phyloP scores from a whole-genome alignment of 2,888 invertebrate genomes.

The Drosophila villosipedis region DNA sequence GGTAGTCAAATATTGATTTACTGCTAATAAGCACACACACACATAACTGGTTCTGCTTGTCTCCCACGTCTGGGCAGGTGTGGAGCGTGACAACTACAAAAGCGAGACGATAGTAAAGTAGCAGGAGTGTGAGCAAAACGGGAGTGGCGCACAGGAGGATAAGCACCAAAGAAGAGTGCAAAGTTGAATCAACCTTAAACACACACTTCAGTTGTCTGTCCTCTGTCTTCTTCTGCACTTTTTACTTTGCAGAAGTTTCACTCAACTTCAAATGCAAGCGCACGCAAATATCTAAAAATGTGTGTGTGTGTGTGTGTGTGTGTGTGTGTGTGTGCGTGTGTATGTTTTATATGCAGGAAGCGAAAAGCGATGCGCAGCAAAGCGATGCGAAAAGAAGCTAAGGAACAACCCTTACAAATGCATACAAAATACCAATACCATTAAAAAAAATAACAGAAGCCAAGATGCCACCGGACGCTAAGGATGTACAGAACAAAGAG shows the following conservation, averaged over 20 bases:
- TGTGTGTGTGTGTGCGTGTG: not conserved
- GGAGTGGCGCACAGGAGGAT: not conserved
- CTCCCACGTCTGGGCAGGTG: slow-evolving; percentile 11
- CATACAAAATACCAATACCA: slow-evolving; percentile 5
- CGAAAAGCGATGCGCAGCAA: slow-evolving; percentile 12
- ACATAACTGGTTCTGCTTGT: slow-evolving; percentile 18
- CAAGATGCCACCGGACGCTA: slow-evolving; percentile 24
- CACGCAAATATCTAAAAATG: not conserved
- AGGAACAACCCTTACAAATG: slow-evolving; percentile 67
- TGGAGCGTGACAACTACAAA: slow-evolving; percentile 58
- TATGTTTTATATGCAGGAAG: not conserved
- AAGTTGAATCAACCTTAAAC: slow-evolving; percentile 74
- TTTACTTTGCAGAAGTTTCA: slow-evolving; percentile 66
- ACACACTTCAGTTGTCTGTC: slow-evolving; percentile 36
- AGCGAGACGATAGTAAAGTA: slow-evolving; percentile 15
- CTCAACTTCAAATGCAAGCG: slow-evolving; percentile 41
- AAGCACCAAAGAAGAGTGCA: slow-evolving; percentile 39
- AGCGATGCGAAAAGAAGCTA: slow-evolving; percentile 34
- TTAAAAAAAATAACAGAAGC: slow-evolving; percentile 5
- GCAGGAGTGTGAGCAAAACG: slow-evolving; percentile 5
- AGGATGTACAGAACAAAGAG: slow-evolving; percentile 35
- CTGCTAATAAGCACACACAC: slow-evolving; percentile 45
- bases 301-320: not conserved
- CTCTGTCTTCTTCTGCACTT: slow-evolving; percentile 61
- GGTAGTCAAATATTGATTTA: slow-evolving; percentile 61